A percentile compares a stretch with the other conserved stretches of the same genome.
These are phyloP conservation scores for Australoheros facetus DNA, from an alignment of 2,797 vertebrate species.

Conservation along the genomic window DNA sequence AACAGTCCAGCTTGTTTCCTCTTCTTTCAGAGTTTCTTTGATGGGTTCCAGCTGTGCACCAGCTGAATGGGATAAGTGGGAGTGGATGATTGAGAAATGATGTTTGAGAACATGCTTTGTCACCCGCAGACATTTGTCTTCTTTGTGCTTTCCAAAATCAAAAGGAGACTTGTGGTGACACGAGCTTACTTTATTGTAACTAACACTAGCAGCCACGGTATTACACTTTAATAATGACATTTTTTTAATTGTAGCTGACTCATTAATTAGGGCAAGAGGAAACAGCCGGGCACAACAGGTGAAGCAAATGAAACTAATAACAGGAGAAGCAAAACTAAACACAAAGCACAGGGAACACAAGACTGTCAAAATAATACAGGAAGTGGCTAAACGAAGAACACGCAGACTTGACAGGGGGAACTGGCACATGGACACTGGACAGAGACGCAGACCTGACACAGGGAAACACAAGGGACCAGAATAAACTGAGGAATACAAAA, in stretches of 20 bases:
- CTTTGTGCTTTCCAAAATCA: background rate
- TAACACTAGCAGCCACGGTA: background rate
- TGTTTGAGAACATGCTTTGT: background rate
- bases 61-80: conserved; percentile 1
- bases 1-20: background rate
- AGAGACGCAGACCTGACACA: no score
- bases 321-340: no score
- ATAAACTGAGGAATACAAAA: no score
- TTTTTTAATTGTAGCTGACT: background rate
- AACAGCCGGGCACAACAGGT: no score
- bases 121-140: background rate
- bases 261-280: background rate
- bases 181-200: background rate
- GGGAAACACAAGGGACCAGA: no score
- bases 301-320: no score
- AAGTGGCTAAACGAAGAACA: no score
- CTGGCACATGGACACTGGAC: no score
- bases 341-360: no score
- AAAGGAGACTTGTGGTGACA: background rate
- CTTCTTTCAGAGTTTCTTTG: background rate
- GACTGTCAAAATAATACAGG: no score
- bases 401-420: no score
- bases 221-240: background rate
- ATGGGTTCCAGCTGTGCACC: conserved; percentile 21
- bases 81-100: background rate